Evolutionary conservation across 1,140 invertebrate species (phyloP), one percentile per base, ranked within the genome.

Genomic region (Fragariocoptes setiger): DNA sequence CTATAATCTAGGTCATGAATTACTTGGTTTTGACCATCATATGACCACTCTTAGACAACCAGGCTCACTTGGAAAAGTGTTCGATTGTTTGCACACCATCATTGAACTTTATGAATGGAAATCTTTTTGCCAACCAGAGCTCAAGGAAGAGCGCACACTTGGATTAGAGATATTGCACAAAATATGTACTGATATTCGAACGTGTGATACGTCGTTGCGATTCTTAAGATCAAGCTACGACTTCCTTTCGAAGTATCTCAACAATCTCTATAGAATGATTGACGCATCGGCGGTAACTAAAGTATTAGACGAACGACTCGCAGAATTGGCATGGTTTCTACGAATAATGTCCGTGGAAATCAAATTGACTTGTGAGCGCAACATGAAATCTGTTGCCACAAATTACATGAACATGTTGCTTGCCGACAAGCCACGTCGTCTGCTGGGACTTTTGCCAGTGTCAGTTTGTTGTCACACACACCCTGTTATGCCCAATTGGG

Each of bases 1-100:
- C 14, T 79, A 79, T 5, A 86, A 85, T 60, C 56, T 90, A 3
- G 68, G 76, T 3, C 78, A 83, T 54, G 80, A 74, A 54, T 59
- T 92, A n/a, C 61, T 86, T 0, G 82, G 80, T 2, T 83, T 83
- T 56, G 70, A 80, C 47, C 61, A 76, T 1, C 48, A 52, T 35
- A 60, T 59, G 43, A 54, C 56, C 22, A 52, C 54, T 43, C 50
- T 65, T 17, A 59, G 63, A 42, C 59, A 61, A 47, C 52, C 58
- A 52, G 59, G 59, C 57, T 13, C 41, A 13, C 21, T 37, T 25
- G 40, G 41, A 5, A 43, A 47, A 39, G 44, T 36, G 4, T 47
- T 31, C 19, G 44, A 42, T 18, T 47, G 45, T 37, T 21, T 47
- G 1, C 46, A 47, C 39, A 37, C 46, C 14, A 47, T 47, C 19